Evolutionary conservation across 2,888 invertebrate genomes (phyloP).

Genomic region (Achlya flavicornis): DNA sequence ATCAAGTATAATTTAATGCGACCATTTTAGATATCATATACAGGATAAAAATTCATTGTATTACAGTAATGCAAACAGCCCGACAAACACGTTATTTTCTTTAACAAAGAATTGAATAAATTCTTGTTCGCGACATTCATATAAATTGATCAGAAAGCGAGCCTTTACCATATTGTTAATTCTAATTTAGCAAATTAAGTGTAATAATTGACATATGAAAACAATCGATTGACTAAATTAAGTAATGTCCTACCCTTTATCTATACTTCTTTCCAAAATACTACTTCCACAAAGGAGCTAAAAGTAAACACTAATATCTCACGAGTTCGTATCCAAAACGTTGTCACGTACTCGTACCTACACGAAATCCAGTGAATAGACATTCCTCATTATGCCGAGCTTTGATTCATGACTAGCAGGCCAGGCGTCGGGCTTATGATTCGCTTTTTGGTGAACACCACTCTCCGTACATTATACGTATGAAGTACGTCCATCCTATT

Average conservation of each 20-base stretch:
- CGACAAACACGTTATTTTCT: too few species aligned
- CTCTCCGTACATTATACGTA: conserved; percentile 49
- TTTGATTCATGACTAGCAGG: conserved; percentile 69
- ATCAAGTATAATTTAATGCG: too few species aligned
- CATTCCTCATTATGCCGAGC: conserved; percentile 68
- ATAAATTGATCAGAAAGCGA: too few species aligned
- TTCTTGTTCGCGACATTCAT: too few species aligned
- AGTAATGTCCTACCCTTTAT: not conserved
- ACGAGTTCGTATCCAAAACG: conserved; percentile 38
- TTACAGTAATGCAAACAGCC: too few species aligned
- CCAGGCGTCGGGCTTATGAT: conserved; percentile 65
- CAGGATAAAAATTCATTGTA: too few species aligned
- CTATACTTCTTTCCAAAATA: not conserved
- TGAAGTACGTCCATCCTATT: conserved; percentile 66
- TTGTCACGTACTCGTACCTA: conserved; percentile 25
- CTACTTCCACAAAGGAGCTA: not conserved
- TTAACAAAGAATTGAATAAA: too few species aligned
- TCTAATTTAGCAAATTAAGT: too few species aligned
- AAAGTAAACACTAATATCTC: not conserved
- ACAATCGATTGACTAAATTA: too few species aligned
- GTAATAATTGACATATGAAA: too few species aligned
- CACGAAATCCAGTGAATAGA: conserved; percentile 56
- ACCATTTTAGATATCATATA: too few species aligned
- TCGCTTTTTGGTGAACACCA: conserved; percentile 69
- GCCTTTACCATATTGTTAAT: too few species aligned